Base-by-base conservation (phyloP, 2,888 invertebrate genomes). In the Sycophila texana region DNA sequence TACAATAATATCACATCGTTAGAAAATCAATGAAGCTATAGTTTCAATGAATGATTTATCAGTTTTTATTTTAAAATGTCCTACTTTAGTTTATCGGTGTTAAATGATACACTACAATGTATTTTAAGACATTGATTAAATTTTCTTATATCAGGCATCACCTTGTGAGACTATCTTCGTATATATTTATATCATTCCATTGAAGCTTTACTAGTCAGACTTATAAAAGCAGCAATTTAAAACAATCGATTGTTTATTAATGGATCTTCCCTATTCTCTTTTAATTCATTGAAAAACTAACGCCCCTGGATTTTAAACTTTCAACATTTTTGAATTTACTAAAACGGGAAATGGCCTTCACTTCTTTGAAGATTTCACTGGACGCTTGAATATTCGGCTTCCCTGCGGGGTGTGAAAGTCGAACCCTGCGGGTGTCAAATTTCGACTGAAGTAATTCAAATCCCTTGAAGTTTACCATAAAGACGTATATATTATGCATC, bases 371-470 rank as follows among this genome's bases (percentile, higher is more conserved):
- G 30, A 61, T 13, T n/a, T 1, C 7, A n/a, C 26, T 61, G 30
- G 14, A 18, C 26, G 2, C 3, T 26, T 26, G 49, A 26, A 67
- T 66, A 63, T 70, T 68, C 70, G 78, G 78, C 78, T 70, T 79
- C 74, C 22, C 20, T 20, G 13, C 39, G 26, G 26, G 68, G 63
- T 63, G 63, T 74, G 74, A 74, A 79, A 79, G 70, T 16, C 39
- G 68, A 79, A 65, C 61, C 20, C 57, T 18, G n/a, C n/a, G n/a
- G 7, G 57, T 74, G 30, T 79, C 70, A 26, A 22, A 63, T 78
- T 26, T 53, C 77, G 20, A 16, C 49, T 55, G 49, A 71, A 77
- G 71, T 71, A 77, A 77, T 77, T 72, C 66, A 65, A 77, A 77
- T 58, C 78, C 51, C 68, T 20, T 68, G 18, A 68, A 74, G 77